Conservation (phyloP, 2,113 vertebrate species). For the Apteryx owenii region DNA sequence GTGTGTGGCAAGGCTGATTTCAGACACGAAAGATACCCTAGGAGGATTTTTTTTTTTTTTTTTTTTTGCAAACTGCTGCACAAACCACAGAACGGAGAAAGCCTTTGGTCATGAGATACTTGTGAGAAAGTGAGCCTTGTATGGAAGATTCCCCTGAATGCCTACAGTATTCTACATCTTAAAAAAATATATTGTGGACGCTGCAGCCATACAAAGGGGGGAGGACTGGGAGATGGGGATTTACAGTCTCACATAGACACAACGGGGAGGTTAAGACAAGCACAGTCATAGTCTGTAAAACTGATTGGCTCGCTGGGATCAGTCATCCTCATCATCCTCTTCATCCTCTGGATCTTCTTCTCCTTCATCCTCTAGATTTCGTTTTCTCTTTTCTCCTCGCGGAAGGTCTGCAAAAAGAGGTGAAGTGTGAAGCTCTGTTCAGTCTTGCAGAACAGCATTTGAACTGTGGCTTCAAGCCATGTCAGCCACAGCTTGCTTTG, state of each 20-base stretch:
- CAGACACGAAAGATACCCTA: slow-evolving; percentile 45
- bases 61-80: slow-evolving; percentile 53
- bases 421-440: neutral
- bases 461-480: neutral
- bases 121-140: slow-evolving; percentile 59
- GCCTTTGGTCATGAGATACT: slow-evolving; percentile 72
- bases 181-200: slow-evolving; percentile 77
- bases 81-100: slow-evolving; percentile 54
- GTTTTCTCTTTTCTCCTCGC: slow-evolving; percentile 57
- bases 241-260: slow-evolving; percentile 73
- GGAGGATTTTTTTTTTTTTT: neutral
- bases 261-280: slow-evolving; percentile 58
- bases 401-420: slow-evolving; percentile 56
- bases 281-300: slow-evolving; percentile 72
- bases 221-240: slow-evolving; percentile 49
- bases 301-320: slow-evolving; percentile 57
- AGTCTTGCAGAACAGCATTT: neutral
- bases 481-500: neutral
- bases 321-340: slow-evolving; percentile 56
- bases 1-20: slow-evolving; percentile 45
- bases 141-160: slow-evolving; percentile 69
- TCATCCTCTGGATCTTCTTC: slow-evolving; percentile 55
- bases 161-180: slow-evolving; percentile 71
- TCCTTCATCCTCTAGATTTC: slow-evolving; percentile 57
- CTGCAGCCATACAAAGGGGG: slow-evolving; percentile 73